Evolutionary conservation across 2,888 invertebrate genomes (phyloP), one percentile per base, ranked within the genome.

Genomic region (Amphipyra tragopoginis): DNA sequence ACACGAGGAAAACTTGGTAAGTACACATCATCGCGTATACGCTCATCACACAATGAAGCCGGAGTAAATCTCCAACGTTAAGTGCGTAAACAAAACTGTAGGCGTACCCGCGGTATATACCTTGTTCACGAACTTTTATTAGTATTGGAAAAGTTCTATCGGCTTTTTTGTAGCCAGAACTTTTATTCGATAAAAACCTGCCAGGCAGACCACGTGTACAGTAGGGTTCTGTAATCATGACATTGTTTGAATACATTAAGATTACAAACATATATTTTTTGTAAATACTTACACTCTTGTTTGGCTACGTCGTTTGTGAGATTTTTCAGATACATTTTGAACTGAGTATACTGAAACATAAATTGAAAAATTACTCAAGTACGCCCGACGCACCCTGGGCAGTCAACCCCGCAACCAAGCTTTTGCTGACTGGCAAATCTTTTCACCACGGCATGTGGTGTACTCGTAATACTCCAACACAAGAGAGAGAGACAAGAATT

Each of bases 61-160:
- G n/a, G 13, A 53, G 55, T 63, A 64, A 70, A 73, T 71, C 67
- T 63, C 57, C 29, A 5, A n/a, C 38, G 72, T n/a, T 53, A 66
- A 73, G 71, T 75, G 49, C 57, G 77, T 65, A 71, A 71, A 74
- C 75, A 74, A 68, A 71, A 60, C 43, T 59, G 65, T 42, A 14
- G 38, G 55, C 67, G 57, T 47, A 62, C 45, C 64, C 39, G 53
- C 45, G 40, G 54, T 58, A 51, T 68, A 59, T 54, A 65, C 62
- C 72, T 70, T 71, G 70, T 73, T 68, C 64, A 51, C 51, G 39
- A 85, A 85, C 82, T 85, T 86, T 85, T 86, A 86, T 85, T 85
- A 81, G 80, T 85, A 86, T 85, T 82, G 84, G 77, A 77, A 83
- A 85, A 86, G 80, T 86, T 85, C 65, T 71, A 81, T 77, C 77